A percentile compares a stretch with the other conserved stretches of the same genome.
These are phyloP conservation scores for Polyergus mexicanus DNA, from an alignment of 1,140 invertebrate species.

Conservation along the genomic window DNA sequence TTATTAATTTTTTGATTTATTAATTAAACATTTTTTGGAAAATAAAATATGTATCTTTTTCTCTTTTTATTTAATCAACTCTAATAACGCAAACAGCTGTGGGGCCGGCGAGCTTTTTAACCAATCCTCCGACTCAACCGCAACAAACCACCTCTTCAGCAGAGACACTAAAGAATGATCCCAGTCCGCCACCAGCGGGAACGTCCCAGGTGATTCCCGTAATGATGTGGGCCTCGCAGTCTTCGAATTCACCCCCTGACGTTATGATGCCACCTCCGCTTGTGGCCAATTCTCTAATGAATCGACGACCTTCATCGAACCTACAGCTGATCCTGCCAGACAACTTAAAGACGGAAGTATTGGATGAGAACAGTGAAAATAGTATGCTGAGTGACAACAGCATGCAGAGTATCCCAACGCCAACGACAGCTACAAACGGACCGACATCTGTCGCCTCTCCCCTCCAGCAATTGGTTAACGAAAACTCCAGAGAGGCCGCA, in stretches of 20 bases:
- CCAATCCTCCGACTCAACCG: slow-evolving; percentile 74
- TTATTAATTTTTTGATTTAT: not conserved
- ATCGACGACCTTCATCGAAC: slow-evolving; percentile 81
- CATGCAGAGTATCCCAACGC: slow-evolving; percentile 81
- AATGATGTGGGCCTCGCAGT: slow-evolving; percentile 82
- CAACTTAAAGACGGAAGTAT: slow-evolving; percentile 90
- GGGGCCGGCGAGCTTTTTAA: slow-evolving; percentile 77
- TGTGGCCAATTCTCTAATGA: slow-evolving; percentile 80
- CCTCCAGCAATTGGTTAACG: slow-evolving; percentile 81
- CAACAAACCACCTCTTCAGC: slow-evolving; percentile 66
- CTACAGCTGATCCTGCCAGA: slow-evolving; percentile 85
- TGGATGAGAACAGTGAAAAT: slow-evolving; percentile 90
- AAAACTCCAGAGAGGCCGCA: slow-evolving; percentile 78
- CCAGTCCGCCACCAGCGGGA: slow-evolving; percentile 79
- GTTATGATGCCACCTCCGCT: slow-evolving; percentile 85
- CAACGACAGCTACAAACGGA: slow-evolving; percentile 67
- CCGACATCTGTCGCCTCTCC: slow-evolving; percentile 74
- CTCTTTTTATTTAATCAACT: slow-evolving; percentile 68
- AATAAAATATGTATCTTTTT: slow-evolving; percentile 2
- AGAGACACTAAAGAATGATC: slow-evolving; percentile 82
- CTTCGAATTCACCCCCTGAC: slow-evolving; percentile 73
- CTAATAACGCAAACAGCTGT: slow-evolving; percentile 75
- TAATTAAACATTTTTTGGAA: not conserved
- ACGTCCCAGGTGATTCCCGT: slow-evolving; percentile 77
- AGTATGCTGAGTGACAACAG: slow-evolving; percentile 87